Percentiles rank a stretch among this genome's conserved stretches.
Evolutionary conservation across 2,888 invertebrate species (phyloP).

Genomic region (Siphlonurus alternatus): DNA sequence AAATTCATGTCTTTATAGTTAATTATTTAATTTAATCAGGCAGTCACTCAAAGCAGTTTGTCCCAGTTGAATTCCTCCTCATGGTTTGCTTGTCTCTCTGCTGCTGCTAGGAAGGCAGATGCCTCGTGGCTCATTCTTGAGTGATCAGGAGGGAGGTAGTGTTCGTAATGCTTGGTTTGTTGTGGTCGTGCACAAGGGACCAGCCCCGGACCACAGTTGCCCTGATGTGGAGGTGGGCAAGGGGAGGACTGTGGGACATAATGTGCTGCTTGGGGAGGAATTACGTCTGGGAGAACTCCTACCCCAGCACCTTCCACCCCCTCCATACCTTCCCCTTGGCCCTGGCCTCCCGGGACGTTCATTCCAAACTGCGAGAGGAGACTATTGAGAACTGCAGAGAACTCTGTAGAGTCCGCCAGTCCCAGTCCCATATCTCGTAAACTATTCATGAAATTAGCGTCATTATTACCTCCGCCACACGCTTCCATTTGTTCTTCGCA

Average conservation of each 20-base stretch:
- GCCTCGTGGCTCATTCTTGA: neutral
- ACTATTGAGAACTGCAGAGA: constrained; percentile 20
- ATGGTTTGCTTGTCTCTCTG: neutral
- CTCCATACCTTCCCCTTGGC: neutral
- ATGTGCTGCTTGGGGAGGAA: neutral
- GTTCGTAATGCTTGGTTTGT: neutral
- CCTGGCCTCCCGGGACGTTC: constrained; percentile 3
- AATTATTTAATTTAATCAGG: neutral
- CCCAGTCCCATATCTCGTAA: constrained; percentile 13
- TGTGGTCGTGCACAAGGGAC: neutral
- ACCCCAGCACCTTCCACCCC: neutral
- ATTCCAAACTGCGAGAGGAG: constrained; percentile 20
- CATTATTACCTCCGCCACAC: neutral
- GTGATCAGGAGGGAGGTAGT: neutral
- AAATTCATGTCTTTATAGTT: neutral
- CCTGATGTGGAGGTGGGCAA: neutral
- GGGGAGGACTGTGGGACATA: neutral
- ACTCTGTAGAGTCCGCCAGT: constrained; percentile 19
- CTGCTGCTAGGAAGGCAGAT: neutral
- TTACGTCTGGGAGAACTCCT: neutral
- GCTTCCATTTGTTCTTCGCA: neutral
- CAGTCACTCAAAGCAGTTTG: neutral
- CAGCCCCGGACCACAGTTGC: neutral
- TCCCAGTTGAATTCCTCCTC: constrained; percentile 1
- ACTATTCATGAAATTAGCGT: neutral